Evolutionary conservation across 2,113 vertebrate species (phyloP).

Genomic region (Sebastes schlegelii): DNA sequence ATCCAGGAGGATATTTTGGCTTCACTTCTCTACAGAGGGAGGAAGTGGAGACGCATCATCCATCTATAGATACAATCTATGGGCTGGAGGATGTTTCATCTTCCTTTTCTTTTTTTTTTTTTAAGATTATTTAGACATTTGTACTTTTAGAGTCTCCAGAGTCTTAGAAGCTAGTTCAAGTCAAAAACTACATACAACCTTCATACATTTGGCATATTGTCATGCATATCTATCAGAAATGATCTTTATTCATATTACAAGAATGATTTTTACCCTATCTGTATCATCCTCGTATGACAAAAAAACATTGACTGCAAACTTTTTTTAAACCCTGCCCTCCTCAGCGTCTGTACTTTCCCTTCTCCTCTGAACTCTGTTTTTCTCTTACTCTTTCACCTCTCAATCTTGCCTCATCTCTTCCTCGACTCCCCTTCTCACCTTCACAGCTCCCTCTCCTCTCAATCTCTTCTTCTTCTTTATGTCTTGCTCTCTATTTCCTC

Average conservation of each 20-base stretch:
- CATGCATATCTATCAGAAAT: background rate
- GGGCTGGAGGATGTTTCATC: too few species aligned
- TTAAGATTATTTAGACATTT: background rate
- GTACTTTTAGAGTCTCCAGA: background rate
- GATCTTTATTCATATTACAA: too few species aligned
- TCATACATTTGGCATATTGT: background rate
- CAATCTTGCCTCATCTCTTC: constrained; percentile 2
- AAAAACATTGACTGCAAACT: background rate
- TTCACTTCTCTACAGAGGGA: too few species aligned
- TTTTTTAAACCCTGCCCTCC: background rate
- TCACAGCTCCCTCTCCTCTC: constrained; percentile 7
- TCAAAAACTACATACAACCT: background rate
- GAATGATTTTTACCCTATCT: background rate
- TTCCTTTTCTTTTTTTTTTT: background rate
- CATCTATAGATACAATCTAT: too few species aligned
- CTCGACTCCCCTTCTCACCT: constrained; percentile 11
- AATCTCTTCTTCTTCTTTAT: background rate
- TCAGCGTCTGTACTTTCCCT: background rate
- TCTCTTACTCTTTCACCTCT: constrained; percentile 8
- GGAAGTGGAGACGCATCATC: too few species aligned
- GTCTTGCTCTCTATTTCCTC: constrained; percentile 8
- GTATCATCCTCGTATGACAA: background rate
- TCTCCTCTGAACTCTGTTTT: background rate
- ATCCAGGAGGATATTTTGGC: too few species aligned
- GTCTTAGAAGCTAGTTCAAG: background rate